These are phyloP conservation scores for Leucophenga varia DNA, from an alignment of 1,140 invertebrate species.

Conservation along the genomic window DNA sequence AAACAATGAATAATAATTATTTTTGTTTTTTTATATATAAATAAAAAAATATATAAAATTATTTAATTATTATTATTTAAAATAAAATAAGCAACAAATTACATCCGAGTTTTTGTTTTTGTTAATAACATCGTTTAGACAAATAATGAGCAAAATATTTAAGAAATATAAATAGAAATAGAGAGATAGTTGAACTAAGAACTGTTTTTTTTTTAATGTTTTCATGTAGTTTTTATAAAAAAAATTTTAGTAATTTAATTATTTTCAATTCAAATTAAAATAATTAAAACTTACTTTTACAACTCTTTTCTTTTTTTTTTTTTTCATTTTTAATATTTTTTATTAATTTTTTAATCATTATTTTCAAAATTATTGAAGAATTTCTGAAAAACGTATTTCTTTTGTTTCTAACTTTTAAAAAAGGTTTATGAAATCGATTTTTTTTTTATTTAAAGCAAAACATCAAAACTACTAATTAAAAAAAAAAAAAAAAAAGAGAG, in stretches of 20 bases:
- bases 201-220: not conserved
- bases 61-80: conserved; percentile 1
- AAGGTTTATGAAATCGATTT: too few species aligned
- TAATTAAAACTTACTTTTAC: conserved; percentile 23
- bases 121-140: conserved; percentile 18
- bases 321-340: conserved; percentile 1
- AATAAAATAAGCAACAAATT: conserved; percentile 15
- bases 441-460: not conserved
- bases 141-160: too few species aligned
- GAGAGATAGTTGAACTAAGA: not conserved
- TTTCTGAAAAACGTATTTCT: not conserved
- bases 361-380: too few species aligned
- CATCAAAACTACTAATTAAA: not conserved
- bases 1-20: not conserved
- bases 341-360: not conserved
- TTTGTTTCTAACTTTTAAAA: too few species aligned
- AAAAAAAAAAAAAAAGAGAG: too few species aligned
- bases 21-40: too few species aligned
- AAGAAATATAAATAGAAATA: too few species aligned
- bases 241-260: too few species aligned
- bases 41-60: not conserved
- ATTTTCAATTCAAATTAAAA: too few species aligned
- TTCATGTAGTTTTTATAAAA: not conserved
- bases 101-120: conserved; percentile 13
- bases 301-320: conserved; percentile 8